phyloP scores from a whole-genome alignment of 1,140 invertebrate species.

The Drosophila virilis region DNA sequence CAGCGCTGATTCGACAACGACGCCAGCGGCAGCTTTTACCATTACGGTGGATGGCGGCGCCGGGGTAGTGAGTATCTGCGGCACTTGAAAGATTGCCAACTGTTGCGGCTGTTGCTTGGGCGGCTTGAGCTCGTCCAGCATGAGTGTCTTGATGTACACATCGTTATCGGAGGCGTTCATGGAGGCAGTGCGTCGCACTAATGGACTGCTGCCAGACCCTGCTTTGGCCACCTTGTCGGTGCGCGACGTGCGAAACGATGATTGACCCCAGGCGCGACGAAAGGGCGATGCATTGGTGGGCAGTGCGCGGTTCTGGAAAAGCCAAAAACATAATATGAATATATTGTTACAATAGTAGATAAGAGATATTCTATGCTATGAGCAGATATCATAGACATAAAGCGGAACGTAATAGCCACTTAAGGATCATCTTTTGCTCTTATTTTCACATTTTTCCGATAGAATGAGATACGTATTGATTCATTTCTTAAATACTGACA shows the following conservation, averaged over 20 bases:
- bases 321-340: background rate
- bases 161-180: constrained; percentile 84
- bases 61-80: constrained; percentile 61
- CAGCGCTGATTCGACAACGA: constrained; percentile 1
- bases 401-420: too few relatives aligned
- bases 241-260: constrained; percentile 83
- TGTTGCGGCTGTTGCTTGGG: constrained; percentile 41
- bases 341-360: too few relatives aligned
- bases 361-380: too few relatives aligned
- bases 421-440: too few relatives aligned
- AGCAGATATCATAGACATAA: too few relatives aligned
- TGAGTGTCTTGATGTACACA: constrained; percentile 81
- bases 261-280: constrained; percentile 86
- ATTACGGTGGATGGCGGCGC: constrained; percentile 61
- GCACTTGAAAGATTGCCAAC: constrained; percentile 57
- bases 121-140: constrained; percentile 64
- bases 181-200: constrained; percentile 75
- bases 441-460: too few relatives aligned
- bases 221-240: constrained; percentile 64
- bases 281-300: constrained; percentile 86
- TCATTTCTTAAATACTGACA: too few relatives aligned
- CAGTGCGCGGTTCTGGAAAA: constrained; percentile 71
- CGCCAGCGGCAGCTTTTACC: constrained; percentile 15
- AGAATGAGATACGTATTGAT: too few relatives aligned
- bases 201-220: constrained; percentile 37